Evolutionary conservation across 1,140 invertebrate genomes (phyloP).

Genomic region (Cydia amplana): DNA sequence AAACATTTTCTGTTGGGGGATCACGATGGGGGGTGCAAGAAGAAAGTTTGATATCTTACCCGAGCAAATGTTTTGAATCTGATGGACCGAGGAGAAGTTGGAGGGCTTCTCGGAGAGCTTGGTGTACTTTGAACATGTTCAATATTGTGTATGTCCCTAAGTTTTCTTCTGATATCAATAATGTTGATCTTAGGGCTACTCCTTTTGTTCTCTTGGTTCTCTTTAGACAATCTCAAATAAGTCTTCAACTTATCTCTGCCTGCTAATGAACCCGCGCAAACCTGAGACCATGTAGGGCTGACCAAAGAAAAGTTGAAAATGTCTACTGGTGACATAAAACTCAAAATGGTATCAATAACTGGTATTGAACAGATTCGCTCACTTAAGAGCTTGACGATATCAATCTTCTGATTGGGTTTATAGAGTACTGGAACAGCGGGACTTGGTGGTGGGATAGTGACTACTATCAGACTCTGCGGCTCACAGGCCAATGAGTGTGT

Average conservation of each 20-base stretch:
- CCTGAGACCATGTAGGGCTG: conserved; percentile 60
- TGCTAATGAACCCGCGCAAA: conserved; percentile 57
- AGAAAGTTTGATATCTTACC: conserved; percentile 52
- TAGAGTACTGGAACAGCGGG: conserved; percentile 42
- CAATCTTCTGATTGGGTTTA: conserved; percentile 66
- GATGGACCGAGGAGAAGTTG: conserved; percentile 71
- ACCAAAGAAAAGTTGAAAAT: conserved; percentile 67
- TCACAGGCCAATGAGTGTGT: conserved; percentile 68
- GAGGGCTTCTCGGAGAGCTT: conserved; percentile 60
- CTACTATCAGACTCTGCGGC: conserved; percentile 50
- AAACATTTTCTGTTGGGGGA: neutral
- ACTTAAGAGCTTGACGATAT: conserved; percentile 69
- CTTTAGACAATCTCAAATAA: conserved; percentile 55
- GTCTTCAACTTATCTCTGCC: conserved; percentile 53
- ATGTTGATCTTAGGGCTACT: conserved; percentile 46
- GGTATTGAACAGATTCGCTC: conserved; percentile 50
- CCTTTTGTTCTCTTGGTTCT: conserved; percentile 61
- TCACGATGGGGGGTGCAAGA: neutral
- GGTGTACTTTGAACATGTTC: conserved; percentile 41
- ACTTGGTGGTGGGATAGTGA: conserved; percentile 37
- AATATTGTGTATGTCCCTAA: conserved; percentile 69
- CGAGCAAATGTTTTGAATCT: conserved; percentile 74
- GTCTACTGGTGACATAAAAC: conserved; percentile 66
- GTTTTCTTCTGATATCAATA: conserved; percentile 44
- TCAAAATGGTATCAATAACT: conserved; percentile 64